A percentile compares a stretch with the other conserved stretches of the same genome.
Conservation (phyloP, 2,797 vertebrate genomes). For the Cyprinella venusta region DNA sequence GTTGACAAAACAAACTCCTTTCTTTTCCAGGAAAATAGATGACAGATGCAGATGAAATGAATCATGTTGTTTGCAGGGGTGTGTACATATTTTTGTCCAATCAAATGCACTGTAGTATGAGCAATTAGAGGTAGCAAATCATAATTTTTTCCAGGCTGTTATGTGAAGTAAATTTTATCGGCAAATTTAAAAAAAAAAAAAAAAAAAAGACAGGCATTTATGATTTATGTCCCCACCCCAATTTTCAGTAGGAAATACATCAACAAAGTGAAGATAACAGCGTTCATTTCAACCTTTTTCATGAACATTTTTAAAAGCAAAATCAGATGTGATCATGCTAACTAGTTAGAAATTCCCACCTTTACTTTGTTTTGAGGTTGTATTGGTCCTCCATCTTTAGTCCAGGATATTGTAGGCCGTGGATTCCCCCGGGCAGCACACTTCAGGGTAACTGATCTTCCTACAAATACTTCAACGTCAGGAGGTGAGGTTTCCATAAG, state of each 20-base stretch:
- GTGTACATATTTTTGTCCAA: not conserved
- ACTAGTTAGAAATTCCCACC: constrained; percentile 63
- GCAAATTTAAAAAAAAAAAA: not conserved
- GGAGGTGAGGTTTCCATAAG: constrained; percentile 83
- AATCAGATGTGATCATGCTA: not conserved
- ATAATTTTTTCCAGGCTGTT: not conserved
- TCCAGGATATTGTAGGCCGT: constrained; percentile 84
- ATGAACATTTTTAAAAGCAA: not conserved
- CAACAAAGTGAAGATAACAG: not conserved
- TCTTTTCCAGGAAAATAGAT: not conserved
- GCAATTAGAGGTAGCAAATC: not conserved
- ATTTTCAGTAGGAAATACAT: not conserved
- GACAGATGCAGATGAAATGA: not conserved
- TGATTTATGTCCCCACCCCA: not conserved
- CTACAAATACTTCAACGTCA: constrained; percentile 78
- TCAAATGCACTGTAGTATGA: not conserved
- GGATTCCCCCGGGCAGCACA: constrained; percentile 88
- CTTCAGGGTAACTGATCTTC: constrained; percentile 74
- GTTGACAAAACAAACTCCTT: constrained; percentile 17
- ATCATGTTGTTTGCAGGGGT: not conserved
- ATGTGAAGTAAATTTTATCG: not conserved
- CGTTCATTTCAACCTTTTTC: not conserved
- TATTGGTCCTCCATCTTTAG: constrained; percentile 77
- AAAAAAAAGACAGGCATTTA: not conserved
- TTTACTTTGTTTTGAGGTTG: constrained; percentile 65